Percentiles rank a stretch among this genome's conserved stretches.
Conservation (phyloP, 1,140 invertebrate genomes). For the Trigoniulus corallinus region DNA sequence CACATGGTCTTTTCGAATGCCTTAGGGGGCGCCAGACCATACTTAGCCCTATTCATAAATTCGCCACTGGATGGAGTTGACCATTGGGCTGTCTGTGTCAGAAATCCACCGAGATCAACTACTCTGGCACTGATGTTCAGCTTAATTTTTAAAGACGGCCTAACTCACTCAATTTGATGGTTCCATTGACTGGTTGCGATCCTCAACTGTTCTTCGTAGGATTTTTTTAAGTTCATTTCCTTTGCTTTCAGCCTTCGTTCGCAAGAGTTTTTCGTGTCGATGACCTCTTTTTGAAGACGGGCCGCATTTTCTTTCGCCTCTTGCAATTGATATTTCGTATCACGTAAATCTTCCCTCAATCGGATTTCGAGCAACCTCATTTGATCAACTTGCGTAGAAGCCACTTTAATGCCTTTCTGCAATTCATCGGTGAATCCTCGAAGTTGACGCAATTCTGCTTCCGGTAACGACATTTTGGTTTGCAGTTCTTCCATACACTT, state of each 20-base stretch:
- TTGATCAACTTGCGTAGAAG: slow-evolving; percentile 36
- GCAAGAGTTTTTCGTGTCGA: neutral
- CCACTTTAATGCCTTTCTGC: slow-evolving; percentile 33
- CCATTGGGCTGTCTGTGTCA: too few species aligned
- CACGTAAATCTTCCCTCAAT: slow-evolving; percentile 17
- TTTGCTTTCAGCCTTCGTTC: neutral
- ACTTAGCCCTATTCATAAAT: too few species aligned
- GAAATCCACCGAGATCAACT: too few species aligned
- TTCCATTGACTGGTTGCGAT: neutral
- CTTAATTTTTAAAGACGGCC: neutral
- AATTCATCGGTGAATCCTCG: slow-evolving; percentile 39
- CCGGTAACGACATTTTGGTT: slow-evolving; percentile 18
- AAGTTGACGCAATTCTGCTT: slow-evolving; percentile 38
- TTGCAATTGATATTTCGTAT: slow-evolving; percentile 16
- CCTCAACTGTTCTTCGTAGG: neutral
- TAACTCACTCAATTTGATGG: neutral
- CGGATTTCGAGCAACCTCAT: neutral
- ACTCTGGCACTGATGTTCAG: too few species aligned
- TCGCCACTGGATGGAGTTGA: too few species aligned
- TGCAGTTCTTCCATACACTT: slow-evolving; percentile 6
- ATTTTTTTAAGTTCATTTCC: neutral
- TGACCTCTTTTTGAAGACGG: neutral
- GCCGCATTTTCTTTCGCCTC: neutral
- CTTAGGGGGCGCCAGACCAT: too few species aligned
- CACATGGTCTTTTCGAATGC: too few species aligned